Evolutionary conservation across 2,888 invertebrate genomes (phyloP).

Genomic region (Peribatodes rhomboidaria): DNA sequence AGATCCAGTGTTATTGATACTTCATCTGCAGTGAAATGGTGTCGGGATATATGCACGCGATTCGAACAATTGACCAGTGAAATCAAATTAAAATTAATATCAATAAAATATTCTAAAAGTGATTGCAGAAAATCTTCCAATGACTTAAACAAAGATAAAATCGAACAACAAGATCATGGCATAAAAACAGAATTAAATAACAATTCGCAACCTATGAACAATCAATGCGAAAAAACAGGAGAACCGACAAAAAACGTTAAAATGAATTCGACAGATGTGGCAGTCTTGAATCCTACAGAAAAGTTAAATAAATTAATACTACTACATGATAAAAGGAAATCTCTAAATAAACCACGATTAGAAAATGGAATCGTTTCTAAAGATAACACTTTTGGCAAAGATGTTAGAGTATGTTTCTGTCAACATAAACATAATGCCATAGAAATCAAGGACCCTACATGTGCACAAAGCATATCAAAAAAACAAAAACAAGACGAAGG

Average conservation of each 20-base stretch:
- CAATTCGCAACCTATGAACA: not conserved
- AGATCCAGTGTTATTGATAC: too few species aligned
- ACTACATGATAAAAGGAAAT: constrained; percentile 48
- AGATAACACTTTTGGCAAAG: too few species aligned
- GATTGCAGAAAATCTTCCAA: too few species aligned
- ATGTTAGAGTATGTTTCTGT: too few species aligned
- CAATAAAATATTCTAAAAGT: too few species aligned
- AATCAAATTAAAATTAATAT: too few species aligned
- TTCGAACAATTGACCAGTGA: too few species aligned
- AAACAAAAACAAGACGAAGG: not conserved
- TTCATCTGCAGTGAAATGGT: too few species aligned
- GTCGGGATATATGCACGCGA: too few species aligned
- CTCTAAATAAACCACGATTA: too few species aligned
- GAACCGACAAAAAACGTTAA: constrained; percentile 53
- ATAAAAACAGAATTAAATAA: not conserved
- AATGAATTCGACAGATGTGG: constrained; percentile 51
- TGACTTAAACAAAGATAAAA: not conserved
- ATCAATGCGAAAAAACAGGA: constrained; percentile 36
- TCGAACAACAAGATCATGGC: not conserved
- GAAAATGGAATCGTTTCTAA: too few species aligned
- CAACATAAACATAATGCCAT: constrained; percentile 18
- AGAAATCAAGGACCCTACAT: constrained; percentile 26
- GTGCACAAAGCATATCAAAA: constrained; percentile 8
- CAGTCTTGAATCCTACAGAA: constrained; percentile 52
- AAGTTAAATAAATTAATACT: constrained; percentile 49